Percentiles rank a stretch among this genome's conserved stretches.
These are phyloP conservation scores for Microplitis demolitor DNA, from an alignment of 1,140 invertebrate genomes.

Conservation along the genomic window DNA sequence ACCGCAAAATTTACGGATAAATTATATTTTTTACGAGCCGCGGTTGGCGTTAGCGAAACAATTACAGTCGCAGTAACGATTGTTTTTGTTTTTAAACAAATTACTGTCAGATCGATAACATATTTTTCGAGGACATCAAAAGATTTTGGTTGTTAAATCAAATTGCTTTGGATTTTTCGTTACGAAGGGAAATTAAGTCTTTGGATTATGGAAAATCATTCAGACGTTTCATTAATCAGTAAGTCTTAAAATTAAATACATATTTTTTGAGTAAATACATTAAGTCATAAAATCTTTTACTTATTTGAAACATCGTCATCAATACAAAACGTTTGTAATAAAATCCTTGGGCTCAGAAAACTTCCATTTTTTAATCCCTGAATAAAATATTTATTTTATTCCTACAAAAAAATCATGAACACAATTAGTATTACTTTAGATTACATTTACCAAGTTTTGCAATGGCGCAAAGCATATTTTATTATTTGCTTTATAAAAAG, in stretches of 20 bases:
- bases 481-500: no score
- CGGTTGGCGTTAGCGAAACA: neutral
- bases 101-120: neutral
- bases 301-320: neutral
- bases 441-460: neutral
- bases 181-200: neutral
- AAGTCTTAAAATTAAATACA: neutral
- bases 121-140: neutral
- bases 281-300: neutral
- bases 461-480: neutral
- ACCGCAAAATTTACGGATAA: neutral
- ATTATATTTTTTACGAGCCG: neutral
- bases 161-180: neutral
- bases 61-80: neutral
- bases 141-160: conserved; percentile 10
- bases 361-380: no score
- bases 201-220: neutral
- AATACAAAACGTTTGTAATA: neutral
- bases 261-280: neutral
- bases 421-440: neutral
- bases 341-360: no score
- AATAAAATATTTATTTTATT: no score
- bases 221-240: neutral
- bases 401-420: neutral
- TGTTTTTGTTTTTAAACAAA: conserved; percentile 11